Evolutionary conservation across 2,113 vertebrate genomes (phyloP).

Genomic region (Bujurquina vittata): DNA sequence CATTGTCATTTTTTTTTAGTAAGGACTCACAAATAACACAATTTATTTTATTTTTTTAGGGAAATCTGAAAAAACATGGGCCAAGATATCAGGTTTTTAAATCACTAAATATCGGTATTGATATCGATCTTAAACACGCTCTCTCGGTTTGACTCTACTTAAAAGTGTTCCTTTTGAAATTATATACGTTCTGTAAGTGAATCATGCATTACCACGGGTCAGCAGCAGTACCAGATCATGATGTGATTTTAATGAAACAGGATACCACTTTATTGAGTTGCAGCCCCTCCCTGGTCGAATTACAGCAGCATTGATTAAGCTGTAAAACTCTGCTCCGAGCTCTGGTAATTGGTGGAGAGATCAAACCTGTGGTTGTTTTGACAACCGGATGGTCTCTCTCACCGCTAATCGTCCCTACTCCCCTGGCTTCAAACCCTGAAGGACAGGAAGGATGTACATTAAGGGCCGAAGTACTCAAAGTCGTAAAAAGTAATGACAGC

Average conservation of each 20-base stretch:
- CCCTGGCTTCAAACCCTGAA: conserved; percentile 24
- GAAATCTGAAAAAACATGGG: neutral
- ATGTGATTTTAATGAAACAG: conserved; percentile 30
- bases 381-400: conserved; percentile 42
- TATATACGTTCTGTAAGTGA: neutral
- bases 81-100: neutral
- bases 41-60: neutral
- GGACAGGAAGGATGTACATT: conserved; percentile 74
- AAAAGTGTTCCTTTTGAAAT: neutral
- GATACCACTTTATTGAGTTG: conserved; percentile 27
- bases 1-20: neutral
- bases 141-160: neutral
- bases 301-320: conserved; percentile 10
- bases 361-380: conserved; percentile 59
- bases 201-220: neutral
- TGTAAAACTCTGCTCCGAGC: conserved; percentile 23
- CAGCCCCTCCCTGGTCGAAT: conserved; percentile 35
- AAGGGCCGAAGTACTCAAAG: conserved; percentile 63
- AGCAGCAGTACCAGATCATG: neutral
- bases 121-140: neutral
- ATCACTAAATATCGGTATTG: neutral
- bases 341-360: conserved; percentile 49
- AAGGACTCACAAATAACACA: neutral
- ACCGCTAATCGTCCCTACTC: conserved; percentile 23
- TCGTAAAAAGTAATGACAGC: conserved; percentile 71